A percentile compares a stretch with the other conserved stretches of the same genome.
Evolutionary conservation across 2,113 vertebrate genomes (phyloP).

Genomic region (Chionodraco myersi): DNA sequence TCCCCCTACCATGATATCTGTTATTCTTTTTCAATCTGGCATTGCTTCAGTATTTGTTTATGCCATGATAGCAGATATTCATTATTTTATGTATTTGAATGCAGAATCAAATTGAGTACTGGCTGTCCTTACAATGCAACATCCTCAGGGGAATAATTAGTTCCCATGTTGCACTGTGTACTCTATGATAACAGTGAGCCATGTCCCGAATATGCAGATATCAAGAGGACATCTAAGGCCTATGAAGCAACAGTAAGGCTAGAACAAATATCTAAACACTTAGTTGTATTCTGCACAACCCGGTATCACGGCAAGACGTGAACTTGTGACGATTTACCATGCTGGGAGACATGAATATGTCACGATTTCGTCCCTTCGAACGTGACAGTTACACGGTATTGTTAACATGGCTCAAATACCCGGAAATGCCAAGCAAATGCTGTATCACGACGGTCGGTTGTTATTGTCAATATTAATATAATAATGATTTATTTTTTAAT

Average conservation of each 20-base stretch:
- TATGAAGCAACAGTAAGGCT: conserved; percentile 31
- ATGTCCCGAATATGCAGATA: not conserved
- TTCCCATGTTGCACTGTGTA: conserved; percentile 1
- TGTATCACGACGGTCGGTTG: no score
- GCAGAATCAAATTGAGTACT: conserved; percentile 18
- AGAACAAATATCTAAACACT: conserved; percentile 17
- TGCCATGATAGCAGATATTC: conserved; percentile 17
- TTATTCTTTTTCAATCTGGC: conserved; percentile 56
- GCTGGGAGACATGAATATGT: no score
- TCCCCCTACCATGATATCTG: conserved; percentile 10
- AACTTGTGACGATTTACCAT: no score
- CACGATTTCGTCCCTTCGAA: no score
- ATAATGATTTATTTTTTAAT: no score
- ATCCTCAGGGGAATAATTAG: conserved; percentile 12
- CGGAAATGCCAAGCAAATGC: no score
- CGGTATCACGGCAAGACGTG: no score
- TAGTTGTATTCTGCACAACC: not conserved
- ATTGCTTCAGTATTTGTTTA: conserved; percentile 24
- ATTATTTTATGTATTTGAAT: conserved; percentile 14
- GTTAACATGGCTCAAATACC: no score
- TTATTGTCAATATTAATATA: no score
- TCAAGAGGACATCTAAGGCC: not conserved
- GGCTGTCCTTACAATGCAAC: not conserved
- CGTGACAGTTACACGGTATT: no score
- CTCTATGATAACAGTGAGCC: conserved; percentile 11